These are phyloP conservation scores for Dione juno DNA, from an alignment of 2,888 invertebrate species.

Conservation along the genomic window DNA sequence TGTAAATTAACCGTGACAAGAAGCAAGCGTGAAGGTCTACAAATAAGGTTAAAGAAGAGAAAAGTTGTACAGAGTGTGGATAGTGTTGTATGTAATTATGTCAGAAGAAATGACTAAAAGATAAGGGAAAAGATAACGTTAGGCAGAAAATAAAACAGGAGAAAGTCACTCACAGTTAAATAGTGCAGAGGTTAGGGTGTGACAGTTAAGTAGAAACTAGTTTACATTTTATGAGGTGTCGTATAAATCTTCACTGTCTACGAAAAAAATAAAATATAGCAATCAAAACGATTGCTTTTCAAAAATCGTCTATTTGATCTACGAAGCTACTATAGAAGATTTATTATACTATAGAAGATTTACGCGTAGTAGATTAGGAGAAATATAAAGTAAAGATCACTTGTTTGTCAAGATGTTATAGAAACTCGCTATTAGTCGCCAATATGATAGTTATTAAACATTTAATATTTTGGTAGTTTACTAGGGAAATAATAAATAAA, in stretches of 20 bases:
- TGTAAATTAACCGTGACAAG: slow-evolving; percentile 71
- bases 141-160: slow-evolving; percentile 73
- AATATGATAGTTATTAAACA: slow-evolving; percentile 29
- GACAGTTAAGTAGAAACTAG: slow-evolving; percentile 79
- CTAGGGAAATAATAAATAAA: slow-evolving; percentile 21
- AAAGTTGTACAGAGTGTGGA: slow-evolving; percentile 79
- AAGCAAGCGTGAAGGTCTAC: slow-evolving; percentile 78
- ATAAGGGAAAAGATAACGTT: slow-evolving; percentile 57
- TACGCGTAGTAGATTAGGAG: slow-evolving; percentile 29
- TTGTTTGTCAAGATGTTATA: slow-evolving; percentile 26
- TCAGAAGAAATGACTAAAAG: slow-evolving; percentile 69
- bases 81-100: slow-evolving; percentile 75
- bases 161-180: slow-evolving; percentile 78
- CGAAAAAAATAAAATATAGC: slow-evolving; percentile 68
- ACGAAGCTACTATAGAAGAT: slow-evolving; percentile 31
- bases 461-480: slow-evolving; percentile 11
- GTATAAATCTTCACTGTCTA: slow-evolving; percentile 74
- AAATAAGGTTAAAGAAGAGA: slow-evolving; percentile 68
- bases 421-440: slow-evolving; percentile 30
- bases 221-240: slow-evolving; percentile 73
- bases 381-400: slow-evolving; percentile 33
- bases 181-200: slow-evolving; percentile 79
- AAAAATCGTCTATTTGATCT: slow-evolving; percentile 35
- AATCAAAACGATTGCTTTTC: slow-evolving; percentile 51
- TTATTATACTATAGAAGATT: slow-evolving; percentile 20